phyloP scores from a whole-genome alignment of 2,113 vertebrate species.

The Ovis canadensis region DNA sequence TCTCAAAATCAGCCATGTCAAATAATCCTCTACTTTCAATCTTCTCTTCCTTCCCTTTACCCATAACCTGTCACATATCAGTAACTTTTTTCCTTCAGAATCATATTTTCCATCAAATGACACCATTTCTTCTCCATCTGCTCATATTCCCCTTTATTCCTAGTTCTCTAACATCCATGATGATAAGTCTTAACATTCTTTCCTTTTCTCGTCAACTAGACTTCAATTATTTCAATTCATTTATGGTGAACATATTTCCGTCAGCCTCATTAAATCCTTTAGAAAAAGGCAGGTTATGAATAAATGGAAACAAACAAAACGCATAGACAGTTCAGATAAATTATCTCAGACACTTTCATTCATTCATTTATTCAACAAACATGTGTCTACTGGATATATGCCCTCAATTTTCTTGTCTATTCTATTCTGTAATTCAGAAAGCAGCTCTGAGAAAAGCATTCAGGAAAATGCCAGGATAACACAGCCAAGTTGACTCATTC shows the following conservation, averaged over 20 bases:
- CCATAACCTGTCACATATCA: neutral
- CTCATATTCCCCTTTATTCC: neutral
- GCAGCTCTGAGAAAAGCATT: conserved; percentile 24
- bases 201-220: neutral
- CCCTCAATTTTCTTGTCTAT: neutral
- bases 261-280: neutral
- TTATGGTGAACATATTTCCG: neutral
- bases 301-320: conserved; percentile 25
- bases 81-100: conserved; percentile 4
- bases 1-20: neutral
- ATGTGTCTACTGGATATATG: neutral
- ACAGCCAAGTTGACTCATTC: conserved; percentile 25
- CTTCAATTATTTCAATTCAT: conserved; percentile 26
- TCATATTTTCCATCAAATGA: neutral
- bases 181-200: conserved; percentile 3
- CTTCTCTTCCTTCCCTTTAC: neutral
- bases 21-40: neutral
- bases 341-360: neutral
- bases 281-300: conserved; percentile 9
- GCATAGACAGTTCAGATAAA: neutral
- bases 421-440: conserved; percentile 43
- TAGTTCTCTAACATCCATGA: neutral
- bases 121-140: neutral
- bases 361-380: conserved; percentile 24
- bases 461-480: conserved; percentile 48